Evolutionary conservation across 2,888 invertebrate species (phyloP).

Genomic region (Stictocephala bisonia): DNA sequence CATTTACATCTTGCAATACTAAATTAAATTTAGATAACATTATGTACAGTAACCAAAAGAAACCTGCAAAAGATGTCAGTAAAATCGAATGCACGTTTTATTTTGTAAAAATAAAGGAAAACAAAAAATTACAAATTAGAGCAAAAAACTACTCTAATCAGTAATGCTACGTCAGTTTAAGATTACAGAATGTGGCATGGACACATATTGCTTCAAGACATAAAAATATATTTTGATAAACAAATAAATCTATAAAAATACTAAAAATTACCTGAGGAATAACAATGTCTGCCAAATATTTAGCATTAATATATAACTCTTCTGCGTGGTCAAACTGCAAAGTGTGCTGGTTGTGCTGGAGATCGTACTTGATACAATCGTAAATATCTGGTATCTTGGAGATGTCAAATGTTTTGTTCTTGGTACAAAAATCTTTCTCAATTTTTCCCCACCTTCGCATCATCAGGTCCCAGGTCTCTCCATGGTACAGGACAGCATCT

Average conservation of each 20-base stretch:
- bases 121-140: no score
- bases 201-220: no score
- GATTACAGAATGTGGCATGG: no score
- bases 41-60: no score
- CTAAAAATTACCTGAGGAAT: slow-evolving; percentile 85
- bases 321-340: slow-evolving; percentile 93
- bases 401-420: slow-evolving; percentile 93
- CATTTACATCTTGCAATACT: no score
- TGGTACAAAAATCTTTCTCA: slow-evolving; percentile 96
- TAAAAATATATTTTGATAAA: background rate
- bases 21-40: no score
- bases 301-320: slow-evolving; percentile 93
- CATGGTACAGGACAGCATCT: slow-evolving; percentile 95
- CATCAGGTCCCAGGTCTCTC: slow-evolving; percentile 99
- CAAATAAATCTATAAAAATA: no score
- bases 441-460: slow-evolving; percentile 97
- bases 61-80: no score
- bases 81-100: no score
- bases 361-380: slow-evolving; percentile 98
- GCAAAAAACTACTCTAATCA: no score
- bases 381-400: slow-evolving; percentile 99
- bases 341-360: slow-evolving; percentile 97
- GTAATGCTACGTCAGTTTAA: background rate
- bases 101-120: no score
- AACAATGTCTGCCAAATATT: slow-evolving; percentile 97